Base-by-base conservation (phyloP, 2,888 invertebrate species). In the Seira sanloemensis region DNA sequence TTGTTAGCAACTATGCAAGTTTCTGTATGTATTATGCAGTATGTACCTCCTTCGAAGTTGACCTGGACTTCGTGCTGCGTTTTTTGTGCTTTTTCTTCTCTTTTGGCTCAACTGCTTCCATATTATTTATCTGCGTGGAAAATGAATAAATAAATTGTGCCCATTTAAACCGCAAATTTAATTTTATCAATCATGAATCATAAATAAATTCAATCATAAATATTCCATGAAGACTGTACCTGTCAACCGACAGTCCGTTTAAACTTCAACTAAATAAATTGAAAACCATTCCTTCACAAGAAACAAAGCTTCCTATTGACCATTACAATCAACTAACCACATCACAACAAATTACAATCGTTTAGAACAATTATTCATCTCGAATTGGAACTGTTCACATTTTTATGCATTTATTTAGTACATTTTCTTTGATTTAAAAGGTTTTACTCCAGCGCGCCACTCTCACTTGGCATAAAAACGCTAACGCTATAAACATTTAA, bases 51-150 rank as follows among this genome's bases (percentile, higher is more conserved):
- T 37, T 37, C 37, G 37, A 37, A 37, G 12, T 37, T 37, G 37
- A 37, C 37, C 12, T 37, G n/a, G 58, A 58, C n/a, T 58, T 58
- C 2, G 18, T 4, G 27, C 50, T 54, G 19, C 66, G 50, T 50
- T 46, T 67, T 24, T 69, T 67, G 18, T 27, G 74, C 27, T 23
- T 80, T 58, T 75, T 80, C 80, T 37, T 80, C 16, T 23, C 23
- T n/a, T 80, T 80, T 12, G 25, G 46, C 16, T 16, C 67, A 5
- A 58, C 58, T n/a, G 80, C 80, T 18, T 80, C 80, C 80, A 80
- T 80, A 16, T 58, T 58, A 37, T 37, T 37, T 9, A 37, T 12
- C 37, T 37, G 37, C 12, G 12, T 37, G 37, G n/a, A n/a, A 37
- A 5, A 37, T 37, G 5, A 37, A 37, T 37, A 37, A 9, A 9